phyloP scores from a whole-genome alignment of 1,140 invertebrate genomes.

The Propsilocerus akamusi region DNA sequence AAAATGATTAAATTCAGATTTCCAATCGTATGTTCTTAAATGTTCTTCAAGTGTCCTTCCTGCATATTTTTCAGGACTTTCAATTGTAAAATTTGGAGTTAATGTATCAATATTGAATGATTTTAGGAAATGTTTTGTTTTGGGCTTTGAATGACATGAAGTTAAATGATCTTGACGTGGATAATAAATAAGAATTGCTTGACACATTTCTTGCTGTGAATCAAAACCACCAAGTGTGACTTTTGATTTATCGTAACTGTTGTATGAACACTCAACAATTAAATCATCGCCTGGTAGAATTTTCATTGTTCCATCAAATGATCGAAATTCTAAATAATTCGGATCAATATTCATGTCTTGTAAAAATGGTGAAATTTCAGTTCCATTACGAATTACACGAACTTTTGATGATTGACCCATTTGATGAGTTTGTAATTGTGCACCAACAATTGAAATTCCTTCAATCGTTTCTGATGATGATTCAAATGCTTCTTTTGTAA shows the following conservation, averaged over 20 bases:
- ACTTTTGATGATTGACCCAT: conserved; percentile 33
- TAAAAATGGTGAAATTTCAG: conserved; percentile 34
- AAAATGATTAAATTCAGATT: no score
- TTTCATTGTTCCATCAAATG: conserved; percentile 29
- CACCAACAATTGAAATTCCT: conserved; percentile 41
- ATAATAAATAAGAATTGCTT: conserved; percentile 43
- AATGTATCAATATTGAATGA: no score
- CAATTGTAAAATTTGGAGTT: no score
- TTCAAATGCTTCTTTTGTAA: conserved; percentile 35
- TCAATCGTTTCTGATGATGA: no score
- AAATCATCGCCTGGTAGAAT: conserved; percentile 38
- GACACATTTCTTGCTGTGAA: conserved; percentile 41
- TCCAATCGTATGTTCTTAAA: no score
- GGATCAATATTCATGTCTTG: conserved; percentile 36
- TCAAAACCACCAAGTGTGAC: conserved; percentile 43
- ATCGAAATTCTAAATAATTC: conserved; percentile 37
- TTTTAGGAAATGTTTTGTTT: no score
- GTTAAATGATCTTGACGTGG: no score
- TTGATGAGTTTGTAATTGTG: conserved; percentile 40
- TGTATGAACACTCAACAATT: conserved; percentile 41
- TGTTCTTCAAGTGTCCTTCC: no score
- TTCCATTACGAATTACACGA: conserved; percentile 31
- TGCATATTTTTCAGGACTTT: no score
- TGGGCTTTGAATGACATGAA: no score
- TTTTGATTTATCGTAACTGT: conserved; percentile 31